A percentile compares a stretch with the other conserved stretches of the same genome.
Evolutionary conservation across 2,888 invertebrate species (phyloP).

Genomic region (Suillia variegata): DNA sequence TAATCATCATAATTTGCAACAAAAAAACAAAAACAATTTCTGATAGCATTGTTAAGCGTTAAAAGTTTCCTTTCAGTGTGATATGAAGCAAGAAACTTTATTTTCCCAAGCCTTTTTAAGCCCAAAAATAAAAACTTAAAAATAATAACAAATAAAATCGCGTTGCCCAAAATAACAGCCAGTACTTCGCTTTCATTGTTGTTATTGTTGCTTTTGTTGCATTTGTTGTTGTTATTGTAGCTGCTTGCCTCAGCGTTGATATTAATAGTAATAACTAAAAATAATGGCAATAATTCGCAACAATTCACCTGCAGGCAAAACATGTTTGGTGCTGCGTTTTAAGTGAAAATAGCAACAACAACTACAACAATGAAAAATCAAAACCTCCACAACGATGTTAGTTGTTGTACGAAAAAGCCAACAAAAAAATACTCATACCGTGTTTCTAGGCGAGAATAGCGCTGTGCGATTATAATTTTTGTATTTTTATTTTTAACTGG

Average conservation of each 20-base stretch:
- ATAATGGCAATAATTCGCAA: slow-evolving; percentile 51
- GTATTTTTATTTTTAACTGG: background rate
- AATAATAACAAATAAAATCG: background rate
- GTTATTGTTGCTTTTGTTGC: background rate
- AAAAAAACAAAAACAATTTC: no score
- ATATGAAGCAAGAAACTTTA: no score
- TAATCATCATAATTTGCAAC: no score
- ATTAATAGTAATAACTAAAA: slow-evolving; percentile 26
- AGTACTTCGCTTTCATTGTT: background rate
- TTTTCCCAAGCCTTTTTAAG: slow-evolving; percentile 5
- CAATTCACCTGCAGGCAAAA: slow-evolving; percentile 48
- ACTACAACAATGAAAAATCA: background rate
- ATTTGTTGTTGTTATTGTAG: background rate
- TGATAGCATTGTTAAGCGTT: no score
- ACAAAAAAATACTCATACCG: background rate
- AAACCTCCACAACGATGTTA: background rate
- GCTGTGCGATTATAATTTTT: background rate
- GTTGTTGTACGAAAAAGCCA: background rate
- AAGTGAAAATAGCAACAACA: slow-evolving; percentile 13
- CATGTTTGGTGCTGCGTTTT: slow-evolving; percentile 2
- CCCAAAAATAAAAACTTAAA: background rate
- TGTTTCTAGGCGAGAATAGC: background rate
- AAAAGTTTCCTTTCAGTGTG: no score
- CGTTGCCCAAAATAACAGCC: background rate
- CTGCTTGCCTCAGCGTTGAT: slow-evolving; percentile 6